Conservation (phyloP, 1,140 invertebrate genomes). For the Tenebrio molitor region DNA sequence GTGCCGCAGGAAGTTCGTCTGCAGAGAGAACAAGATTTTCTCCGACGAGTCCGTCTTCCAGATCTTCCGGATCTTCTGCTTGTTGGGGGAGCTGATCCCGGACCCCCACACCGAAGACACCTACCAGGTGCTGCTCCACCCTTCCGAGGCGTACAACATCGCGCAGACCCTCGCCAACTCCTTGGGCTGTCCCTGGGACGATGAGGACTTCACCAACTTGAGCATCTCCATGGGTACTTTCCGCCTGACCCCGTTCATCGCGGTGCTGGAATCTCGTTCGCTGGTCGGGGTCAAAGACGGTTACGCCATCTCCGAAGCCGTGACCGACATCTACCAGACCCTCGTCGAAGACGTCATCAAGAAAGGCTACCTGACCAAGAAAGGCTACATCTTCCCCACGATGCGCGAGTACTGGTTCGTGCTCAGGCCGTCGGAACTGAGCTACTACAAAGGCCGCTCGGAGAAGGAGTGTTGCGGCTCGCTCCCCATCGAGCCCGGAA, state of each 20-base stretch:
- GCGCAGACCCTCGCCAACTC: constrained; percentile 76
- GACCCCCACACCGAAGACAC: constrained; percentile 60
- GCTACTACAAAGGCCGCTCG: constrained; percentile 80
- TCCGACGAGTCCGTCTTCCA: constrained; percentile 78
- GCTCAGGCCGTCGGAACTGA: constrained; percentile 79
- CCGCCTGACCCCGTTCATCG: constrained; percentile 77
- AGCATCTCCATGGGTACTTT: constrained; percentile 74
- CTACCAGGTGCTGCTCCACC: constrained; percentile 74
- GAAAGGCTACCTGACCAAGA: constrained; percentile 82
- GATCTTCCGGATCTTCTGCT: constrained; percentile 84
- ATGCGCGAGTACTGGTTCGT: constrained; percentile 87
- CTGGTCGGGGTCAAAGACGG: constrained; percentile 72
- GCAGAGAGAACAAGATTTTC: constrained; percentile 72
- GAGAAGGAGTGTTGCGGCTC: constrained; percentile 80
- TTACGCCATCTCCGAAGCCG: constrained; percentile 77
- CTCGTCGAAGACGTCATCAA: constrained; percentile 87
- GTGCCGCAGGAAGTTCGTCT: constrained; percentile 75
- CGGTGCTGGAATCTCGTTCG: constrained; percentile 81
- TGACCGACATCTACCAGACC: constrained; percentile 82
- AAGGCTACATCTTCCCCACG: constrained; percentile 80
- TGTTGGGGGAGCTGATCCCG: constrained; percentile 77
- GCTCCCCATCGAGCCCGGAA: constrained; percentile 75
- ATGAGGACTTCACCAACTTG: constrained; percentile 75
- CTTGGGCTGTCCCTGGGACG: constrained; percentile 77
- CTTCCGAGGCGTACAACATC: constrained; percentile 76